Base-by-base conservation (phyloP, 2,797 vertebrate species). In the Bradypus variegatus region DNA sequence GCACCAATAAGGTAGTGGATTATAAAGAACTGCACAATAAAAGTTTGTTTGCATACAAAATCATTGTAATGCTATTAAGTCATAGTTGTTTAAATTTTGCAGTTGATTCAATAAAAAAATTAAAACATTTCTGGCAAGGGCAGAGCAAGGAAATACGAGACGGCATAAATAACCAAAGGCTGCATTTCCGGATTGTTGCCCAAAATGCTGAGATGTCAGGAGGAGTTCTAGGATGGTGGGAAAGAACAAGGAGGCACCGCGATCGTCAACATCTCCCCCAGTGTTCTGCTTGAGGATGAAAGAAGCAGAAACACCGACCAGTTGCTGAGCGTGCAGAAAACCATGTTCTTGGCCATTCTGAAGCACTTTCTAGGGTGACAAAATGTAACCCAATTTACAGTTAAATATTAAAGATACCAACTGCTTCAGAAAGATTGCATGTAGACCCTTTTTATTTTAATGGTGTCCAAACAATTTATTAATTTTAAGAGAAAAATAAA, bases 1-100 rank as follows among this genome's bases (percentile, higher is more conserved):
- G 91, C 23, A 33, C 67, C 77, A 94, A 93, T 84, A 87, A 96
- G 19, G 58, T 62, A 85, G 67, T 33, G 65, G 23, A 16, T 72
- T 86, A 86, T 29, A 95, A 76, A 94, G 67, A 82, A n/a, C 75
- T 89, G 65, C 78, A 94, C 33, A 31, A 92, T 67, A 75, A 94
- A 82, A 33, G 60, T 77, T 86, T 58, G n/a, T 60, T 91, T 92
- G 41, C 16, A 65, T 72, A 25, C 45, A 33, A 70, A 64, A 82
- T 65, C 55, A 45, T 58, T 48, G 2, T 45, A 86, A 36, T 14
- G 12, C 1, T 2, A 6, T 4, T 29, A 8, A 23, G 9, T 48
- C 19, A n/a, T 14, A 31, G 25, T 45, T 48, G 38, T 77, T 70
- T 45, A 19, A 45, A 36, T 31, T 19, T 92, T 80, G 5, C 1